Percentiles rank a stretch among this genome's conserved stretches.
Evolutionary conservation across 35 echinoderm and acorn worm species (phyloP).

Genomic region (Apostichopus californicus): DNA sequence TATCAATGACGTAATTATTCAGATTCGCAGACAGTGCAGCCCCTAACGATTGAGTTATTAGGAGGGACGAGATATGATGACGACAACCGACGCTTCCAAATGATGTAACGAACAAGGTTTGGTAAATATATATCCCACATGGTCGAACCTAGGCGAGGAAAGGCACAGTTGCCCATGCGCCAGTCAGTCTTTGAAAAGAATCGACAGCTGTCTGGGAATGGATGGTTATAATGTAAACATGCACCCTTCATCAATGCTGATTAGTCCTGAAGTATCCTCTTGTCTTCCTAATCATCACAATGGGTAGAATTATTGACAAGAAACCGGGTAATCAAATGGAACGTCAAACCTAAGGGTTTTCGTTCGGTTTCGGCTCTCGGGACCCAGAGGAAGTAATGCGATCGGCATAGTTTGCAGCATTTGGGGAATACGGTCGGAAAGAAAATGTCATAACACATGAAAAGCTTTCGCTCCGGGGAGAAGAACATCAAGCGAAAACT

Average conservation of each 20-base stretch:
- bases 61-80: too few relatives aligned
- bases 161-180: too few relatives aligned
- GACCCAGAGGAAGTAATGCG: not conserved
- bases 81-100: too few relatives aligned
- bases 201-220: not conserved
- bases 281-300: conserved; percentile 22
- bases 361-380: not conserved
- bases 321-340: not conserved
- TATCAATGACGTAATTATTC: too few relatives aligned
- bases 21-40: too few relatives aligned
- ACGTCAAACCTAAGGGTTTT: not conserved
- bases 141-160: too few relatives aligned
- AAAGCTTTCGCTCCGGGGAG: not conserved
- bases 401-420: not conserved
- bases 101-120: too few relatives aligned
- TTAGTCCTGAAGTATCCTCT: conserved; percentile 14
- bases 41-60: too few relatives aligned
- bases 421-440: not conserved
- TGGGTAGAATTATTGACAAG: not conserved
- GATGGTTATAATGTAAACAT: conserved; percentile 32
- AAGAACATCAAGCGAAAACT: not conserved
- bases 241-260: conserved; percentile 35
- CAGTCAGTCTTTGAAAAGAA: not conserved
- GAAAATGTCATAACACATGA: not conserved
- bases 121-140: too few relatives aligned